These are phyloP conservation scores for Beris morrisii DNA, from an alignment of 2,888 invertebrate genomes.

Conservation along the genomic window DNA sequence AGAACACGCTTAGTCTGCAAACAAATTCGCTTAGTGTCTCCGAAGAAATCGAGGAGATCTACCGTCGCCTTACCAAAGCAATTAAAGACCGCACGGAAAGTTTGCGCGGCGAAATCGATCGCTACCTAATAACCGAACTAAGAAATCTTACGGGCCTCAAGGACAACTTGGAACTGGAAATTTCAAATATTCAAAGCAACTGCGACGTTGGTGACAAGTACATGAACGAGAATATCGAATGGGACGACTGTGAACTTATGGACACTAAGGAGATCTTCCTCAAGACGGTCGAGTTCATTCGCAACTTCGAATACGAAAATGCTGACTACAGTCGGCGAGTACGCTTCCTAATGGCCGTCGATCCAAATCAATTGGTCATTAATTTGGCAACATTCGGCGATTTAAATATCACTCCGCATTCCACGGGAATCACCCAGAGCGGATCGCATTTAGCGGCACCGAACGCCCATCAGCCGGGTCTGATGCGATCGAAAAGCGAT, in stretches of 20 bases:
- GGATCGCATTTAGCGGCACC: constrained; percentile 62
- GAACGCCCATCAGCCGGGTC: constrained; percentile 69
- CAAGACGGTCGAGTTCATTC: constrained; percentile 92
- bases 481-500: constrained; percentile 92
- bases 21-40: constrained; percentile 87
- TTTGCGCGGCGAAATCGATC: constrained; percentile 86
- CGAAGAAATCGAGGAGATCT: constrained; percentile 93
- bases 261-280: constrained; percentile 95
- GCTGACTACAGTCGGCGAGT: constrained; percentile 85
- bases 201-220: constrained; percentile 95
- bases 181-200: constrained; percentile 93
- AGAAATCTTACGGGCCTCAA: constrained; percentile 83
- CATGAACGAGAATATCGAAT: constrained; percentile 85
- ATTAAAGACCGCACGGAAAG: constrained; percentile 88
- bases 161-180: constrained; percentile 92
- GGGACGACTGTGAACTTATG: constrained; percentile 91
- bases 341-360: constrained; percentile 85
- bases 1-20: constrained; percentile 84
- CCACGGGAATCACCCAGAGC: constrained; percentile 56
- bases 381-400: constrained; percentile 90
- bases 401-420: constrained; percentile 72
- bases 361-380: constrained; percentile 86
- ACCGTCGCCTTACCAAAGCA: constrained; percentile 82
- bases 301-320: constrained; percentile 92
- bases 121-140: constrained; percentile 85